phyloP scores from a whole-genome alignment of 2,888 invertebrate genomes.

The Drosophila mercatorum region DNA sequence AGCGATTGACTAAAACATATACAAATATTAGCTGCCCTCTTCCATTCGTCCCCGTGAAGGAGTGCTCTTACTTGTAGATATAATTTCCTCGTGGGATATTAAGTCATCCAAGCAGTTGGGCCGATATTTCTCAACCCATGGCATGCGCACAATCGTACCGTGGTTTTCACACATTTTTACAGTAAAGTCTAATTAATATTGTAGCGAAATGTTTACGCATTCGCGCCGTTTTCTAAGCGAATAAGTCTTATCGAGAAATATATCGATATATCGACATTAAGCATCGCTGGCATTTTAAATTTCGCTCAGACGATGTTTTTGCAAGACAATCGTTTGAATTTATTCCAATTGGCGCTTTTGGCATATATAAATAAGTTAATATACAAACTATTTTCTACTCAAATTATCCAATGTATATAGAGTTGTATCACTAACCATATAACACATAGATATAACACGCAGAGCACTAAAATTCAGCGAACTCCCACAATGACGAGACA shows the following conservation, averaged over 20 bases:
- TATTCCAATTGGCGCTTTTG: neutral
- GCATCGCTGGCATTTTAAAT: neutral
- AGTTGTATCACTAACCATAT: no score
- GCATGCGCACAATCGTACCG: slow-evolving; percentile 65
- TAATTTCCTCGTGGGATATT: slow-evolving; percentile 98
- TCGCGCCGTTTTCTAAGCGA: slow-evolving; percentile 53
- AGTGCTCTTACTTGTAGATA: slow-evolving; percentile 93
- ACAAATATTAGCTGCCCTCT: neutral
- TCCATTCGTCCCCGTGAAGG: neutral
- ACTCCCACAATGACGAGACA: no score
- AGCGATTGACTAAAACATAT: slow-evolving; percentile 89
- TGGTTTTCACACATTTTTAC: slow-evolving; percentile 43
- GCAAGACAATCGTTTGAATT: neutral
- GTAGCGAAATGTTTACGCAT: slow-evolving; percentile 20
- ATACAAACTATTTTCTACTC: slow-evolving; percentile 8
- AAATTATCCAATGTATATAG: neutral
- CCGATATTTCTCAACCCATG: slow-evolving; percentile 98
- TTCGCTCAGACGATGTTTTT: neutral
- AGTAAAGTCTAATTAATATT: slow-evolving; percentile 1
- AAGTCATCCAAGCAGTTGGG: slow-evolving; percentile 95
- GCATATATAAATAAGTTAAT: slow-evolving; percentile 6
- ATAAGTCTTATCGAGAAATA: slow-evolving; percentile 12
- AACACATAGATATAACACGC: no score
- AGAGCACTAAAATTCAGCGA: no score
- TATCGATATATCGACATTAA: slow-evolving; percentile 44